Conservation (phyloP, 2,113 vertebrate genomes). For the Brachyhypopomus occidentalis region DNA sequence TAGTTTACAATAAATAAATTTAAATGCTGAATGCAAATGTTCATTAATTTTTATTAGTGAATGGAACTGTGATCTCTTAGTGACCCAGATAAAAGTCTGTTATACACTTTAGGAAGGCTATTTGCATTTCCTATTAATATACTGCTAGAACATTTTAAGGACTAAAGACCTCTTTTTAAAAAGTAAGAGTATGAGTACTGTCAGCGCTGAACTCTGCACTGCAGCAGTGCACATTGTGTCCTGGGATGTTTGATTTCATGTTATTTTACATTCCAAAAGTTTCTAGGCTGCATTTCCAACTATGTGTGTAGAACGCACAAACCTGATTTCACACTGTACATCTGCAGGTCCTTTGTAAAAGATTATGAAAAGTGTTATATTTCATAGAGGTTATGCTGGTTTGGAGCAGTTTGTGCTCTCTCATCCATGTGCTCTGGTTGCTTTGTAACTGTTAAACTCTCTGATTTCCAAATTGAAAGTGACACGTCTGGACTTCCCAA, state of each 20-base stretch:
- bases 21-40: too few relatives aligned
- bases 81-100: too few relatives aligned
- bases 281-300: conserved; percentile 51
- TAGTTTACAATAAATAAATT: too few relatives aligned
- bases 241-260: conserved; percentile 23
- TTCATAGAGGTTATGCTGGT: conserved; percentile 22
- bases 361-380: conserved; percentile 40
- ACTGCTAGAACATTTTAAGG: too few relatives aligned
- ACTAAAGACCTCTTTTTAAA: background rate
- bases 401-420: conserved; percentile 12
- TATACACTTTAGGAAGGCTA: too few relatives aligned
- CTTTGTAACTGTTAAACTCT: conserved; percentile 11
- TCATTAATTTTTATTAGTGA: too few relatives aligned
- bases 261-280: conserved; percentile 38
- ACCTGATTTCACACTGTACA: conserved; percentile 43
- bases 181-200: background rate
- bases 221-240: conserved; percentile 7
- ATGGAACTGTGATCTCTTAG: too few relatives aligned
- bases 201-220: conserved; percentile 11
- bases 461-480: background rate
- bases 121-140: too few relatives aligned
- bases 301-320: conserved; percentile 21
- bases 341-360: conserved; percentile 51
- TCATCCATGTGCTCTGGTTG: background rate
- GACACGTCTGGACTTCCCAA: background rate